phyloP scores from a whole-genome alignment of 1,140 invertebrate species.

The Platorchestia sp. region DNA sequence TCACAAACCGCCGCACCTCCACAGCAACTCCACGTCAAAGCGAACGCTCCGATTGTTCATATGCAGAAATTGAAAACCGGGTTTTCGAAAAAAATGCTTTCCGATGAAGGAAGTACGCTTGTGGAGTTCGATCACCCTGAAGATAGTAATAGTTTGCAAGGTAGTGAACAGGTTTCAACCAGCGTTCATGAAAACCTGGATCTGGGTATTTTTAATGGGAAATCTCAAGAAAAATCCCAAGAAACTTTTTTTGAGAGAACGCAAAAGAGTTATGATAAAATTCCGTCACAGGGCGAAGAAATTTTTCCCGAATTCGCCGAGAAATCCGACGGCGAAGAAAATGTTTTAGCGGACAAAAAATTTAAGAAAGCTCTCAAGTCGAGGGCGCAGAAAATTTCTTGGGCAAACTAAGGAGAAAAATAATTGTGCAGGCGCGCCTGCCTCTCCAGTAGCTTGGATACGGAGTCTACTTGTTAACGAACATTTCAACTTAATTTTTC shows the following conservation, averaged over 20 bases:
- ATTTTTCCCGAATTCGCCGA: not conserved
- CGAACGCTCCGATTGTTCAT: not conserved
- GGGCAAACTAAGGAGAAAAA: not conserved
- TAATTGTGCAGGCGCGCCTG: too few relatives aligned
- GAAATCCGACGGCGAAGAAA: not conserved
- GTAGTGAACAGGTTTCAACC: not conserved
- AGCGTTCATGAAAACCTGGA: not conserved
- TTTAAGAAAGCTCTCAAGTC: not conserved
- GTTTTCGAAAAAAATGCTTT: not conserved
- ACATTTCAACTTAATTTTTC: too few relatives aligned
- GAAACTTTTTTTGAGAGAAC: not conserved
- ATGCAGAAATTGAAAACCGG: not conserved
- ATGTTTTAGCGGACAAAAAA: not conserved
- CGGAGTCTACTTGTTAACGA: too few relatives aligned
- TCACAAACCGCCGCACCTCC: not conserved
- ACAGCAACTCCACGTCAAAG: not conserved
- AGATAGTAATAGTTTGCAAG: not conserved
- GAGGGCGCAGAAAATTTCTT: conserved; percentile 20
- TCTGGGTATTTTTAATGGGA: not conserved
- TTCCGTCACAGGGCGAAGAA: not conserved
- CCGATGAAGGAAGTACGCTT: not conserved
- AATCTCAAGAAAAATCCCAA: not conserved
- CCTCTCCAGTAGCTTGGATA: too few relatives aligned
- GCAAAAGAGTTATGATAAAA: not conserved
- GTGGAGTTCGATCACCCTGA: not conserved